phyloP scores from a whole-genome alignment of 2,113 vertebrate species.

The Octodon degus region DNA sequence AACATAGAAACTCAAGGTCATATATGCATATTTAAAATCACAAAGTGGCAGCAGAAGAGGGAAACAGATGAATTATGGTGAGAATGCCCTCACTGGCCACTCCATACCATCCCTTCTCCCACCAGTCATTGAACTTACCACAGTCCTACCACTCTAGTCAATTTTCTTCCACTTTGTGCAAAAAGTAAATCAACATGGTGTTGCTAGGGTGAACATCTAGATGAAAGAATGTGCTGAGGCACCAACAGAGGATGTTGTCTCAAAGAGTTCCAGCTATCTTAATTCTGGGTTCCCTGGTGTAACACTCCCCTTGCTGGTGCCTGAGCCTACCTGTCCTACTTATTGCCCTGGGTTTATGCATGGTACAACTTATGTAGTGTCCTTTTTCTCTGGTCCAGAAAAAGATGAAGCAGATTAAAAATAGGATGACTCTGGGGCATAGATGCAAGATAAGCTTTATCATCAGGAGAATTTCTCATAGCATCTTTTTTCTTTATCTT shows the following conservation, averaged over 20 bases:
- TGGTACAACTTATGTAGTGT: background rate
- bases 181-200: fast-evolving
- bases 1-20: too few species aligned
- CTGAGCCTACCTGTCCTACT: background rate
- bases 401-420: background rate
- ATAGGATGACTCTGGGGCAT: fast-evolving
- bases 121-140: background rate
- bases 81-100: background rate
- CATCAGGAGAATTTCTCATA: background rate
- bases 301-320: background rate
- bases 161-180: fast-evolving
- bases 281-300: background rate
- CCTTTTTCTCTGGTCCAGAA: background rate
- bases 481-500: slow-evolving; percentile 27
- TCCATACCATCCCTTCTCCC: too few species aligned
- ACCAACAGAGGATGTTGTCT: fast-evolving
- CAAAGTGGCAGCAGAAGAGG: background rate
- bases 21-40: background rate
- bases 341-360: background rate
- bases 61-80: background rate
- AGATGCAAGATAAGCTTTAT: background rate
- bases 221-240: background rate
- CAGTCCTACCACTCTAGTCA: background rate
- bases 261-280: background rate
- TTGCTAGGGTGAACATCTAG: background rate